Evolutionary conservation across 1,140 invertebrate species (phyloP).

Genomic region (Sarcophaga peregrina): DNA sequence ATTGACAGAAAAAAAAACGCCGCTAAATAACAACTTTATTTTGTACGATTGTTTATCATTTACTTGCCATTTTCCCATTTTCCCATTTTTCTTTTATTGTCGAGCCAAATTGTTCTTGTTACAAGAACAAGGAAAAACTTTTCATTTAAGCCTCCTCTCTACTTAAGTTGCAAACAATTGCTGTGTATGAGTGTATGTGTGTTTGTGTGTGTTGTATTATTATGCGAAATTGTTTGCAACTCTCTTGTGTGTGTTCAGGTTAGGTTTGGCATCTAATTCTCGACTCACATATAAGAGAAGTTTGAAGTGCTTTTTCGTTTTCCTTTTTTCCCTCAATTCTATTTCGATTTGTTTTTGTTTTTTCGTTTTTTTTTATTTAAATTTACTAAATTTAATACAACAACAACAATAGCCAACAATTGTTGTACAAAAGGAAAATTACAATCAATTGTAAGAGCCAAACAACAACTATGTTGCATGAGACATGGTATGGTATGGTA

Average conservation of each 20-base stretch:
- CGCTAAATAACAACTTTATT: constrained; percentile 27
- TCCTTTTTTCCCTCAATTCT: no score
- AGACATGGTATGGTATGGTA: no score
- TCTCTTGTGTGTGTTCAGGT: no score
- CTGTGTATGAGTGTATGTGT: not conserved
- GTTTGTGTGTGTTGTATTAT: not conserved
- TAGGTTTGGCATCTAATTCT: no score
- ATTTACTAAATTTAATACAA: constrained; percentile 1
- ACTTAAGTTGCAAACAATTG: not conserved
- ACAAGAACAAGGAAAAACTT: constrained; percentile 24
- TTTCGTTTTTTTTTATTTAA: not conserved
- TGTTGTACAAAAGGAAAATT: not conserved
- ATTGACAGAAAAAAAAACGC: no score
- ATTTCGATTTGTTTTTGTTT: not conserved
- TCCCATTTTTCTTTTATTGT: not conserved
- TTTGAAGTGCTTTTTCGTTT: no score
- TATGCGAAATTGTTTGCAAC: not conserved
- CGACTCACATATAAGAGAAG: no score
- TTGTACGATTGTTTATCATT: not conserved
- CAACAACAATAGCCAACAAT: not conserved
- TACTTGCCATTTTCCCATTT: not conserved
- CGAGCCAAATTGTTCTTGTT: constrained; percentile 7
- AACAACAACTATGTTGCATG: not conserved
- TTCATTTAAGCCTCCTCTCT: not conserved
- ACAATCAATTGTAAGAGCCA: not conserved